Percentiles rank a stretch among this genome's conserved stretches.
Conservation (phyloP, 2,797 vertebrate genomes). For the Acridotheres tristis region DNA sequence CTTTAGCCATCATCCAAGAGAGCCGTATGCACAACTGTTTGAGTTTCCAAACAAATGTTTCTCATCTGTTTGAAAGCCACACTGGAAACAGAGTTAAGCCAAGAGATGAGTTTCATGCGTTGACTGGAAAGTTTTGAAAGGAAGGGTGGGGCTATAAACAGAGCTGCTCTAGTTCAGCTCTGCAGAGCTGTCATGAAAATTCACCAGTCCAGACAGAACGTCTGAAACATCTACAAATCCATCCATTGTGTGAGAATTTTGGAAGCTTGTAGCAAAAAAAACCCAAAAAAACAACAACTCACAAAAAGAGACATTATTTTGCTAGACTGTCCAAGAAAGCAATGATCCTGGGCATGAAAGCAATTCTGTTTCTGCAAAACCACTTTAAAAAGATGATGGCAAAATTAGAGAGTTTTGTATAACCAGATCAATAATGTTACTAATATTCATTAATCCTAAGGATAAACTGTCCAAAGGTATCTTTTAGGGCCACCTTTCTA, state of each 20-base stretch:
- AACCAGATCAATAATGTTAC: background rate
- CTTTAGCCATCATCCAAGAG: background rate
- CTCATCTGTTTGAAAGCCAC: slow-evolving; percentile 55
- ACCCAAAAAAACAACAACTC: background rate
- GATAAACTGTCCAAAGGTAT: background rate
- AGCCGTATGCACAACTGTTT: background rate
- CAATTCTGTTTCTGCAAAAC: slow-evolving; percentile 26
- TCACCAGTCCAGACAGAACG: slow-evolving; percentile 47
- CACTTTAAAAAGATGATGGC: background rate
- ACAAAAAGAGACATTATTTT: background rate
- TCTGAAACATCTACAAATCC: slow-evolving; percentile 45
- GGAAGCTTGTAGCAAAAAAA: background rate
- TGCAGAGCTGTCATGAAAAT: slow-evolving; percentile 49
- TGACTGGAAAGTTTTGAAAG: slow-evolving; percentile 64
- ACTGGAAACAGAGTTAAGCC: slow-evolving; percentile 29
- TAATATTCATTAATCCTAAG: background rate
- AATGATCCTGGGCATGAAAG: background rate
- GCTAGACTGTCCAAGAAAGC: slow-evolving; percentile 9
- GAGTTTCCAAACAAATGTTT: slow-evolving; percentile 54
- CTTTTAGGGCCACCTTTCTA: background rate
- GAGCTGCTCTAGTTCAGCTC: slow-evolving; percentile 22
- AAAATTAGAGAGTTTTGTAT: background rate
- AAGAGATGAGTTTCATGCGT: slow-evolving; percentile 59
- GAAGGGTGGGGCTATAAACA: slow-evolving; percentile 61
- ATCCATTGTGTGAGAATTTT: slow-evolving; percentile 13